These are phyloP conservation scores for Meriones psammophilus DNA, from an alignment of 2,797 vertebrate genomes.

Conservation along the genomic window DNA sequence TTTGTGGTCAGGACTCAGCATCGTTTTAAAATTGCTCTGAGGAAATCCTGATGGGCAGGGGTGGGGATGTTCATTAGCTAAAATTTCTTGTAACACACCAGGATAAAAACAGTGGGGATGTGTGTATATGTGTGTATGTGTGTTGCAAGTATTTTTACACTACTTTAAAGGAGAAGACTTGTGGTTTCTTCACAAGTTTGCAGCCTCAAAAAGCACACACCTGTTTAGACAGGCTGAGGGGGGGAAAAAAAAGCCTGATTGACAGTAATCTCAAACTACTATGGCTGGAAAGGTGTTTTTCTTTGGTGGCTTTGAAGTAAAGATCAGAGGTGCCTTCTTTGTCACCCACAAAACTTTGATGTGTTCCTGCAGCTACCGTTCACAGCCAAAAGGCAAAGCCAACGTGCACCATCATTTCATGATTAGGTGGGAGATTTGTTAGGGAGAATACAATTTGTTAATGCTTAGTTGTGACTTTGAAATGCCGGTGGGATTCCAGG, in stretches of 20 bases:
- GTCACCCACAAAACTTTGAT: conserved; percentile 77
- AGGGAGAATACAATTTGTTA: conserved; percentile 60
- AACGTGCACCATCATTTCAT: conserved; percentile 16
- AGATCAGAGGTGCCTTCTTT: conserved; percentile 82
- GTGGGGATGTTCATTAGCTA: not conserved
- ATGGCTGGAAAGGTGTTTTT: conserved; percentile 65
- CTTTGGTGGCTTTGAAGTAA: conserved; percentile 79
- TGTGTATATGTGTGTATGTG: not conserved
- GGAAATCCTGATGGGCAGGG: not conserved
- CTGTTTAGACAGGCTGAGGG: conserved; percentile 72
- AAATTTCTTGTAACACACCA: conserved; percentile 7
- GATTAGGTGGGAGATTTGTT: conserved; percentile 39
- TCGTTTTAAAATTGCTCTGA: conserved; percentile 1
- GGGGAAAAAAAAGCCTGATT: conserved; percentile 15
- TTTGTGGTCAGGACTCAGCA: not conserved
- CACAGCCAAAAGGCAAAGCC: conserved; percentile 59
- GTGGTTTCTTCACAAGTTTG: conserved; percentile 68
- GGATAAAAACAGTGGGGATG: not conserved
- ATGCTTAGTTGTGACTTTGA: conserved; percentile 42
- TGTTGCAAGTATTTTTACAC: not conserved
- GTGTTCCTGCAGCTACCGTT: conserved; percentile 66
- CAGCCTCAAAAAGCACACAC: conserved; percentile 4
- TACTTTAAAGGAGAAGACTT: conserved; percentile 43
- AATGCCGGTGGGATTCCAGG: not conserved
- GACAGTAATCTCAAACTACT: conserved; percentile 71